These are phyloP conservation scores for Lithobates pipiens DNA, from an alignment of 2,797 vertebrate species.

Conservation along the genomic window DNA sequence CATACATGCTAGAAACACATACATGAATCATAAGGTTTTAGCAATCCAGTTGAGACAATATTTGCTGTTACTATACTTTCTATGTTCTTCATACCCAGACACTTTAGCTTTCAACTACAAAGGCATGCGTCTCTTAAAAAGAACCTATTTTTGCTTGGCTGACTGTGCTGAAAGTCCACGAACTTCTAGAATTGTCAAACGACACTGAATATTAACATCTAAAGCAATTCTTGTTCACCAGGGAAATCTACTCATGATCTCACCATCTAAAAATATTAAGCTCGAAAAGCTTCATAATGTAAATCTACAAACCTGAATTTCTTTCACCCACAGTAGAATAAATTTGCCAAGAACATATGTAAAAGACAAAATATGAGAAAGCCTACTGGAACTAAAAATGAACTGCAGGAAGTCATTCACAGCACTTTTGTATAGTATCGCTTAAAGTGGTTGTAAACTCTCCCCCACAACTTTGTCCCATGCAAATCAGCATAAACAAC, in stretches of 20 bases:
- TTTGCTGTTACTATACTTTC: background rate
- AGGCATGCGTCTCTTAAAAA: conserved; percentile 11
- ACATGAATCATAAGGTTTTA: background rate
- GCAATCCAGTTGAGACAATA: conserved; percentile 28
- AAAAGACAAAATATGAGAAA: no score
- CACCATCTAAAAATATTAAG: background rate
- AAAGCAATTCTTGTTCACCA: conserved; percentile 22
- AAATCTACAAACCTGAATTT: no score
- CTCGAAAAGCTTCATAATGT: background rate
- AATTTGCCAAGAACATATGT: no score
- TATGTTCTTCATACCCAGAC: background rate
- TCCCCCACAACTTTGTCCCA: no score
- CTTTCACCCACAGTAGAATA: no score
- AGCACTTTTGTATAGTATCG: no score
- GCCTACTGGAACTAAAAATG: no score
- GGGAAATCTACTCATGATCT: conserved; percentile 16
- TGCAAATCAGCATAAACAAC: no score
- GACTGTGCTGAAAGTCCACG: background rate
- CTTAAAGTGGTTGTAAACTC: no score
- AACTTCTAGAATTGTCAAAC: conserved; percentile 22
- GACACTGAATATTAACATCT: conserved; percentile 31
- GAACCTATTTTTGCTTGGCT: background rate
- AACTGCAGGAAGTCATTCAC: no score
- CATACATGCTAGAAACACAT: conserved; percentile 10
- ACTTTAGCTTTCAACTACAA: background rate